These are phyloP conservation scores for Corythaixoides concolor DNA, from an alignment of 2,113 vertebrate species.

Conservation along the genomic window DNA sequence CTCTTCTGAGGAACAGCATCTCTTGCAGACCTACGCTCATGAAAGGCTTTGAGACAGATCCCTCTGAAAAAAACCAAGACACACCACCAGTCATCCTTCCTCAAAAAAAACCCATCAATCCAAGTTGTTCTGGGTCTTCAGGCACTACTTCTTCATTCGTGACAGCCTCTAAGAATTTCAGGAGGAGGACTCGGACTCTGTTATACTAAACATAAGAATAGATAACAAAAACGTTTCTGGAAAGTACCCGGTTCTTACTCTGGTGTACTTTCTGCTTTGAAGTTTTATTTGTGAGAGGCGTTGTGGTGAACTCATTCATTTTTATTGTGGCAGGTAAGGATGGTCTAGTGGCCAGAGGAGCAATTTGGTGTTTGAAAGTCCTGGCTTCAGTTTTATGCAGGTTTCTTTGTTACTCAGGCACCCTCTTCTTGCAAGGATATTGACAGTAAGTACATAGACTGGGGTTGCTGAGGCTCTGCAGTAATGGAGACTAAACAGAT, in stretches of 20 bases:
- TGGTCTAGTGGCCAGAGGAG: not conserved
- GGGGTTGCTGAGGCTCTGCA: not conserved
- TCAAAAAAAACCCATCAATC: rapidly evolving
- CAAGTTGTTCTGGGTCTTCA: not conserved
- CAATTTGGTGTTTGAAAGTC: not conserved
- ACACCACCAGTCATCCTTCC: not conserved
- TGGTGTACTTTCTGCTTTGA: not conserved
- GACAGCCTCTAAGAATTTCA: not conserved
- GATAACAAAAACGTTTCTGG: not conserved
- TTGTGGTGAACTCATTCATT: not conserved
- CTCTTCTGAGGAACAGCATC: not conserved
- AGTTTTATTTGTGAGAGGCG: not conserved
- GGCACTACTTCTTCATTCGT: not conserved
- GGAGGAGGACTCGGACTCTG: not conserved
- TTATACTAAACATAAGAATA: not conserved
- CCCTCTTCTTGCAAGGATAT: not conserved
- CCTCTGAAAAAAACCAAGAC: not conserved
- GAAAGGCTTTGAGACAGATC: not conserved
- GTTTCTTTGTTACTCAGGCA: not conserved
- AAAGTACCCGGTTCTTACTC: not conserved
- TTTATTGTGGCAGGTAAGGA: not conserved
- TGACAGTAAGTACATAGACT: not conserved
- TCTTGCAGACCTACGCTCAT: not conserved
- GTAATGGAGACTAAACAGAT: not conserved
- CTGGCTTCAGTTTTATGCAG: not conserved